These are phyloP conservation scores for Phengaris arion DNA, from an alignment of 2,888 invertebrate species.

Conservation along the genomic window DNA sequence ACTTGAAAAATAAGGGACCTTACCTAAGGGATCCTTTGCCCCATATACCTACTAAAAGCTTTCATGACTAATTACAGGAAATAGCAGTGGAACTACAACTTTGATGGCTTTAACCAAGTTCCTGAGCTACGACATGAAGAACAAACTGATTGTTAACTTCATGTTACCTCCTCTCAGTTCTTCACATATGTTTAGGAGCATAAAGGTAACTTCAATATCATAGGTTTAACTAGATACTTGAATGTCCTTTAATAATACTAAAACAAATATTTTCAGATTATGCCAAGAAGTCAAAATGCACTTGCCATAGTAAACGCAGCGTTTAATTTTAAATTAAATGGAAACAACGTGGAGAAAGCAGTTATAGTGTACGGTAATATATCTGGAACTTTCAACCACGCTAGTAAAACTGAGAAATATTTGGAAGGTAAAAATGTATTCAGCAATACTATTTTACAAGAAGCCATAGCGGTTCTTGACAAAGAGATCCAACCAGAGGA, in stretches of 20 bases:
- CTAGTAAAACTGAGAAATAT: constrained; percentile 77
- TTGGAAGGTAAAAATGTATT: constrained; percentile 65
- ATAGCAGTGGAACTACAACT: constrained; percentile 40
- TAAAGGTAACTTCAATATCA: constrained; percentile 75
- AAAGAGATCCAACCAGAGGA: constrained; percentile 82
- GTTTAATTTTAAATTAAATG: constrained; percentile 79
- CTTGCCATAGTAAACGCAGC: constrained; percentile 88
- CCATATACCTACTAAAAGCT: background rate
- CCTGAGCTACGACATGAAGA: constrained; percentile 80
- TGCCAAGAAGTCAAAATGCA: constrained; percentile 87
- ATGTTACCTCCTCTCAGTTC: constrained; percentile 75
- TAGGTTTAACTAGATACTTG: too few species aligned
- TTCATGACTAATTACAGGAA: constrained; percentile 44
- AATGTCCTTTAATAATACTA: too few species aligned
- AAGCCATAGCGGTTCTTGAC: constrained; percentile 74
- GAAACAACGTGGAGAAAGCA: constrained; percentile 56
- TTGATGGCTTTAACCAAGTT: constrained; percentile 70
- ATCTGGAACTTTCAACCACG: constrained; percentile 77
- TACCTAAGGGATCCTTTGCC: too few species aligned
- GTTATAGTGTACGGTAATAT: constrained; percentile 85
- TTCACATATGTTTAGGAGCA: constrained; percentile 79
- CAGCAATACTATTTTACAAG: constrained; percentile 62
- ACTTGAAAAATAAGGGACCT: too few species aligned
- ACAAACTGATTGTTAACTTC: constrained; percentile 81
- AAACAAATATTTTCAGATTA: constrained; percentile 73